Base-by-base conservation (phyloP, 2,797 vertebrate species). In the Gymnothorax reevesii region DNA sequence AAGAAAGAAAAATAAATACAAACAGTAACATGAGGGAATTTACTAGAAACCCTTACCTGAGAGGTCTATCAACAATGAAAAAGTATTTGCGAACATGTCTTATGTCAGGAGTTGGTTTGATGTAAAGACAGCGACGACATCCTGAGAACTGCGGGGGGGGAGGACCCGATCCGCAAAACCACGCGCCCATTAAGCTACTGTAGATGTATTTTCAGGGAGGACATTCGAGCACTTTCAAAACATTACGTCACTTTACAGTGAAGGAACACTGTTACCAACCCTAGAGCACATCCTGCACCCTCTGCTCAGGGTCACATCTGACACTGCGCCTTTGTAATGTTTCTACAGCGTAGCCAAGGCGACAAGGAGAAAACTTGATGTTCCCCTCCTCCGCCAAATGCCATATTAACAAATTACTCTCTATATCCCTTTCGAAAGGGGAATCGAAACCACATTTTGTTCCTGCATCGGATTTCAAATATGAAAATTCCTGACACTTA, bases 191-290 rank as follows among this genome's bases (percentile, higher is more conserved):
- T 89, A 84, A 87, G 89, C 52, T 6, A 42, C 33, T 42, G 33
- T 42, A 89, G 87, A 89, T 84, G 88, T 90, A 91, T 93, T 94
- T 93, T 92, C 91, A 89, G 90, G 89, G 90, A 89, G 92, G 91
- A 88, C 86, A 92, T 89, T 54, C 83, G 86, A 91, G 89, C 82
- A 87, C 88, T n/a, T 94, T 91, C 92, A 94, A 95, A 95, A 94
- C 94, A 94, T 95, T 87, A 94, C 94, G 87, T 96, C 91, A 95
- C 89, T 93, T 93, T 94, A 94, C 94, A 94, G 95, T 93, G 92
- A 93, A 91, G 92, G 90, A 94, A 94, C 92, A 94, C 83, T 88
- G 88, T 92, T 92, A 91, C 92, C 89, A 90, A 91, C 92, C 84
- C 89, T 82, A 84, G 90, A 89, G 88, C 88, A 88, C 89, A 90